phyloP scores from a whole-genome alignment of 1,140 invertebrate species.

The Eciton burchellii region DNA sequence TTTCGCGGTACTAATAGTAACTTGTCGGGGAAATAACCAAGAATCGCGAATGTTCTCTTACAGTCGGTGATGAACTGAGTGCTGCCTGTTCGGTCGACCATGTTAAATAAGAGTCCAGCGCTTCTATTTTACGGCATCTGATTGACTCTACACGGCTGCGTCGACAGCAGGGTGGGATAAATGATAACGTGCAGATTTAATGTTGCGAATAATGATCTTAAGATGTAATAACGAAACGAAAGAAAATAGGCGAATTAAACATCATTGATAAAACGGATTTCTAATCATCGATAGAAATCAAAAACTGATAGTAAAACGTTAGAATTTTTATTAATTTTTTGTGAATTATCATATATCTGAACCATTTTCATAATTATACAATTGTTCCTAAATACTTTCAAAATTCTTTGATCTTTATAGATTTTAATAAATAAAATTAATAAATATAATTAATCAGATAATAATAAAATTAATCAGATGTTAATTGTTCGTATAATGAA shows the following conservation, averaged over 20 bases:
- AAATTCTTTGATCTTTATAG: neutral
- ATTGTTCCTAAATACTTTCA: neutral
- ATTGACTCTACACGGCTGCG: constrained; percentile 50
- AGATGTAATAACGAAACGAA: neutral
- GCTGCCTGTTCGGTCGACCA: constrained; percentile 66
- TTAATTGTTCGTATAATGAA: neutral
- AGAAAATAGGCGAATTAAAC: constrained; percentile 17
- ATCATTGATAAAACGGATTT: neutral
- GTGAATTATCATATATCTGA: neutral
- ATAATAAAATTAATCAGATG: neutral
- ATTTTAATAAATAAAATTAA: too few species aligned
- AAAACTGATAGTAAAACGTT: neutral
- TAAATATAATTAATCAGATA: neutral
- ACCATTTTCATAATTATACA: neutral
- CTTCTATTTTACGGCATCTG: constrained; percentile 68
- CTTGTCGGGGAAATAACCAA: constrained; percentile 28
- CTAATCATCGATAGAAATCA: neutral
- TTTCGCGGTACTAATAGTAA: neutral
- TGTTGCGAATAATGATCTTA: constrained; percentile 1
- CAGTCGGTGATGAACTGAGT: constrained; percentile 71
- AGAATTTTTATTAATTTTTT: neutral
- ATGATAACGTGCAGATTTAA: neutral
- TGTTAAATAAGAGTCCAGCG: constrained; percentile 73
- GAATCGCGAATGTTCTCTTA: constrained; percentile 66
- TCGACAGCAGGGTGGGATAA: constrained; percentile 17